Conservation (phyloP, 1,140 invertebrate species). For the Cotesia typhae region DNA sequence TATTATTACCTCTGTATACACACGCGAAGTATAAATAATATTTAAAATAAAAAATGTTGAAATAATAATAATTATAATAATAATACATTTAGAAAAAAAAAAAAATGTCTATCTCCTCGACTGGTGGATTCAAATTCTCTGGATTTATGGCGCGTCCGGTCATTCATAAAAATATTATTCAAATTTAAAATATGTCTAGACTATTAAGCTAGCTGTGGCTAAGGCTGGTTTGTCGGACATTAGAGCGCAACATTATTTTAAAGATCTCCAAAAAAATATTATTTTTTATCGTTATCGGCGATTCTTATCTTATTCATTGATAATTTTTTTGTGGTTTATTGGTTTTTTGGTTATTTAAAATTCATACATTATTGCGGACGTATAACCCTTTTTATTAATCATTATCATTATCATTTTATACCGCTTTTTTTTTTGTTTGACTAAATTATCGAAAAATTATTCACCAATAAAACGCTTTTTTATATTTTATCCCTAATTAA, state of each 20-base stretch:
- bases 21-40: too few relatives aligned
- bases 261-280: background rate
- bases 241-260: slow-evolving; percentile 1
- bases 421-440: background rate
- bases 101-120: slow-evolving; percentile 17
- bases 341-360: background rate
- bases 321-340: slow-evolving; percentile 34
- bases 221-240: slow-evolving; percentile 4
- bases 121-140: slow-evolving; percentile 27
- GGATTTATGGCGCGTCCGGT: slow-evolving; percentile 62
- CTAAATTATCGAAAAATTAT: slow-evolving; percentile 17
- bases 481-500: background rate
- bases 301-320: slow-evolving; percentile 50
- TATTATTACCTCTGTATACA: too few relatives aligned
- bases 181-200: slow-evolving; percentile 63
- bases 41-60: background rate
- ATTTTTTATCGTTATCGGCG: slow-evolving; percentile 35
- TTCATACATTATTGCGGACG: background rate
- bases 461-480: slow-evolving; percentile 6
- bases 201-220: slow-evolving; percentile 38
- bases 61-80: background rate
- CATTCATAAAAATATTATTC: slow-evolving; percentile 67
- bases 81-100: slow-evolving; percentile 14
- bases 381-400: slow-evolving; percentile 4
- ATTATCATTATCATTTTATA: too few relatives aligned